These are phyloP conservation scores for Plestiodon gilberti DNA, from an alignment of 2,113 vertebrate genomes.

Conservation along the genomic window DNA sequence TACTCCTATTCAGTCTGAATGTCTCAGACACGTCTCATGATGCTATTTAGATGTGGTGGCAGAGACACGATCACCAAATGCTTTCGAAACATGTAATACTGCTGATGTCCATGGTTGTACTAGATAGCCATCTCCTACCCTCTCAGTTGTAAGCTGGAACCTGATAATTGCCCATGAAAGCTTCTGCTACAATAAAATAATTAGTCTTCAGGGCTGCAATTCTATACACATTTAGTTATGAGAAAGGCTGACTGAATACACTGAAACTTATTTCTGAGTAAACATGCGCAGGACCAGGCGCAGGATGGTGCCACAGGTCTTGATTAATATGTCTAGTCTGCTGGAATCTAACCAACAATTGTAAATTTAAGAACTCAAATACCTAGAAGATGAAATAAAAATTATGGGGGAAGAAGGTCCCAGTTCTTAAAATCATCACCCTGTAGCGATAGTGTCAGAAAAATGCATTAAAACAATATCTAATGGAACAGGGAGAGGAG, in stretches of 20 bases:
- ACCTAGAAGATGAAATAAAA: slow-evolving; percentile 16
- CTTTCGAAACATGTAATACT: background rate
- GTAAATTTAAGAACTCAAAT: slow-evolving; percentile 20
- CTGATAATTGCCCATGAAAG: no score
- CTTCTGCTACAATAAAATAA: background rate
- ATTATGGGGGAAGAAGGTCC: slow-evolving; percentile 11
- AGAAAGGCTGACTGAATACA: background rate
- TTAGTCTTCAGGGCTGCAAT: background rate
- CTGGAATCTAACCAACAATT: background rate
- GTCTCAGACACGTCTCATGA: background rate
- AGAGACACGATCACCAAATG: background rate
- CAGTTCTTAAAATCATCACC: slow-evolving; percentile 10
- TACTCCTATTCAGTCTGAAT: background rate
- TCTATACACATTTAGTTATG: background rate
- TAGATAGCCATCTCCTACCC: background rate
- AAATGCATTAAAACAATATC: slow-evolving; percentile 36
- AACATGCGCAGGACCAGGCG: background rate
- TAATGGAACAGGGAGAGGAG: background rate
- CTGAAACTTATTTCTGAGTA: background rate
- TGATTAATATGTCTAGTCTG: background rate
- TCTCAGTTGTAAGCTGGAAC: background rate
- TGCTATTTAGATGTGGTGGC: background rate
- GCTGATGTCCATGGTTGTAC: background rate
- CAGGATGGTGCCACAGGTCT: background rate
- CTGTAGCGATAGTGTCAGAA: slow-evolving; percentile 2